Conservation (phyloP, 2,113 vertebrate species). For the Dasyornis broadbenti region DNA sequence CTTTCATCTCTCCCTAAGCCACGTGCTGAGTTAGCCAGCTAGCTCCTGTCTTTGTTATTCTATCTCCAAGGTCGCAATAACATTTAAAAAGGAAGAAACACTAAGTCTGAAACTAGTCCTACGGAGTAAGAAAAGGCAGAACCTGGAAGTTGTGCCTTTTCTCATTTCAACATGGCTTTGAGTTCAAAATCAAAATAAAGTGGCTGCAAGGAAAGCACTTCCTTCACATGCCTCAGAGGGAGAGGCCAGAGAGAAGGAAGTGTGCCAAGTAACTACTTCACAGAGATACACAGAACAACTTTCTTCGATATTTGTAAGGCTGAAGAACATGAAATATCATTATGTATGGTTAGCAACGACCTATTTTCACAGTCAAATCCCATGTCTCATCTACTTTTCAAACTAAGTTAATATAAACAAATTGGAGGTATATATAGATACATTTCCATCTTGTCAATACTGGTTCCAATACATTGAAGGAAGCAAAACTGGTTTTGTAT, state of each 20-base stretch:
- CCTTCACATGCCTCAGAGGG: not conserved
- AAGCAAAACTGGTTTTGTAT: not conserved
- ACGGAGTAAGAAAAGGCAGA: not conserved
- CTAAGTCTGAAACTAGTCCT: not conserved
- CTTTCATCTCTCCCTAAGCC: not conserved
- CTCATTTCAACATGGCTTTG: not conserved
- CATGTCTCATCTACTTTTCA: not conserved
- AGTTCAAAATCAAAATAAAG: not conserved
- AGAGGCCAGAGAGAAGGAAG: not conserved
- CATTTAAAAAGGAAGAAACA: not conserved
- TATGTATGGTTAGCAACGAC: not conserved
- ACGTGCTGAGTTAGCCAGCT: not conserved
- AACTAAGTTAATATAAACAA: not conserved
- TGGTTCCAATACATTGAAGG: accelerated
- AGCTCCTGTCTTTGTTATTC: not conserved
- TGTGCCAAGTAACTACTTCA: not conserved
- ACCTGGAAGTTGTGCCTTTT: not conserved
- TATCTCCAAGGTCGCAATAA: not conserved
- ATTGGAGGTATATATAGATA: not conserved
- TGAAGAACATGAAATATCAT: not conserved
- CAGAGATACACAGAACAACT: not conserved
- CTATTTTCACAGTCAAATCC: not conserved
- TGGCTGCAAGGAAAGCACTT: not conserved
- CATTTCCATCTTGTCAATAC: not conserved
- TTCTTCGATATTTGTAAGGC: not conserved